phyloP scores from a whole-genome alignment of 2,888 invertebrate species.

The Caenorhabditis becei region DNA sequence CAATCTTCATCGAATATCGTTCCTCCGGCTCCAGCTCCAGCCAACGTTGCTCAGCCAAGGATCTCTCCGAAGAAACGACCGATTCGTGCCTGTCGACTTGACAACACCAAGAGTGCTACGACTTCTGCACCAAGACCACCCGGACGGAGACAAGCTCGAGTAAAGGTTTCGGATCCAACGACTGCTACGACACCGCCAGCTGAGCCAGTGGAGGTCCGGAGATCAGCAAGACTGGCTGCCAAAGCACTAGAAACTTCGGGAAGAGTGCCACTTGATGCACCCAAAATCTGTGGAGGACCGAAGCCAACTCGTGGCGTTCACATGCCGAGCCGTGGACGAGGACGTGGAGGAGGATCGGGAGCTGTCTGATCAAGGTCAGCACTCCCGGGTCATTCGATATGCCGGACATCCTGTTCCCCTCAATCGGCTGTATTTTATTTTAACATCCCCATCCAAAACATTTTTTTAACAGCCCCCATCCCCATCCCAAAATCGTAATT shows the following conservation, averaged over 20 bases:
- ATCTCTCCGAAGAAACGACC: conserved; percentile 17
- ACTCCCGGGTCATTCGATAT: no score
- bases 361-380: no score
- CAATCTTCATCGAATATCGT: conserved; percentile 28
- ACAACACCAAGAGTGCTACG: no score
- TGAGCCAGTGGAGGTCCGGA: conserved; percentile 24
- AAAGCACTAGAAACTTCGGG: no score
- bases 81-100: no score
- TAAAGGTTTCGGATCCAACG: conserved; percentile 4
- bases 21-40: conserved; percentile 48
- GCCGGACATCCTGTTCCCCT: no score
- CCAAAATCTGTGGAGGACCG: conserved; percentile 30
- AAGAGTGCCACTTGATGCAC: conserved; percentile 35
- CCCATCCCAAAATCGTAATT: background rate
- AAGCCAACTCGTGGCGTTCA: conserved; percentile 58
- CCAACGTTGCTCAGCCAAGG: conserved; percentile 11
- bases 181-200: background rate
- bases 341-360: conserved; percentile 27
- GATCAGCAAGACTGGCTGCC: conserved; percentile 41
- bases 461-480: background rate
- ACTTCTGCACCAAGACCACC: conserved; percentile 27
- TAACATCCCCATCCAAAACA: background rate
- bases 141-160: conserved; percentile 14
- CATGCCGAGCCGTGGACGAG: conserved; percentile 34
- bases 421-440: no score